Percentiles rank a stretch among this genome's conserved stretches.
phyloP scores from a whole-genome alignment of 2,113 vertebrate genomes.

The Corythaeola cristata region DNA sequence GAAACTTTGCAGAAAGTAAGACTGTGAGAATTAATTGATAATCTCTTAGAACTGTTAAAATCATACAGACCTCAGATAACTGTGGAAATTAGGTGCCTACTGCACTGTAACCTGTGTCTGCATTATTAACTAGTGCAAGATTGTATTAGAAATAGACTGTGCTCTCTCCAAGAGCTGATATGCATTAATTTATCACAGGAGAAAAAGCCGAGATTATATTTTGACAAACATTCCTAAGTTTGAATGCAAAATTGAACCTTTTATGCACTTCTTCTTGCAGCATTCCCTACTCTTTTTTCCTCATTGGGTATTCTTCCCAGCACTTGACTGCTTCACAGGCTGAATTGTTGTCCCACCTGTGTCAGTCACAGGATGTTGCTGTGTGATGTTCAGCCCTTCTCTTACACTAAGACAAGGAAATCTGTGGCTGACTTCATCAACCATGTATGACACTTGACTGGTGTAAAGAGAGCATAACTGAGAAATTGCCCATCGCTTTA shows the following conservation, averaged over 20 bases:
- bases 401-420: neutral
- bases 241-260: slow-evolving; percentile 5
- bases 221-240: slow-evolving; percentile 21
- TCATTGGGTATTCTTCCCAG: neutral
- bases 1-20: neutral
- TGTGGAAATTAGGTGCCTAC: slow-evolving; percentile 35
- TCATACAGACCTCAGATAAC: neutral
- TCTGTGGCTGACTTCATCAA: neutral
- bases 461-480: neutral
- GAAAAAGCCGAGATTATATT: neutral
- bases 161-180: neutral
- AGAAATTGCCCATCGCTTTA: neutral
- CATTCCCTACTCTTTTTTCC: neutral
- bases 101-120: slow-evolving; percentile 21
- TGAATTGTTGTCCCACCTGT: neutral
- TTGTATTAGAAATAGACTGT: slow-evolving; percentile 31
- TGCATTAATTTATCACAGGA: neutral
- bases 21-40: neutral
- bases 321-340: neutral
- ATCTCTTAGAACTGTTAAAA: neutral
- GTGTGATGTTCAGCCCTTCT: neutral
- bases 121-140: slow-evolving; percentile 44
- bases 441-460: neutral
- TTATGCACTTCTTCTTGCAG: neutral
- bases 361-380: neutral